Evolutionary conservation across 2,113 vertebrate genomes (phyloP), one percentile per base, ranked within the genome.

Genomic region (Pituophis catenifer): DNA sequence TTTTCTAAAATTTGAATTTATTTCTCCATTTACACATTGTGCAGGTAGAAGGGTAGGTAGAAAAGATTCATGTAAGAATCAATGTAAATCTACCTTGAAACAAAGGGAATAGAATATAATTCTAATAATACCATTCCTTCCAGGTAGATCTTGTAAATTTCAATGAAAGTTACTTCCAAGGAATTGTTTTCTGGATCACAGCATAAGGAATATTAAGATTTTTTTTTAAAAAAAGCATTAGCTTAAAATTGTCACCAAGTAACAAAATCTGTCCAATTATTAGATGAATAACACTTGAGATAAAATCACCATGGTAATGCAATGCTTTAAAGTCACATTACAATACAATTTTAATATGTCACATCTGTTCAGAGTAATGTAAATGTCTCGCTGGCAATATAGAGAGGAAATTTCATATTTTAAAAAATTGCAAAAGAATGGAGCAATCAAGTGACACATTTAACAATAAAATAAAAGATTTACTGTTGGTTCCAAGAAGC

Each of bases 1-100:
- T 48, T 19, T 91, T 81, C 81, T 85, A 86, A 89, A 92, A 94
- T 93, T 91, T 92, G 4, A 90, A 95, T 96, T 97, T 97, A 96
- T 58, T 94, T 95, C 15, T 26, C 55, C n/a, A 44, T 38, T 75
- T 95, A 88, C 33, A 90, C 57, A 24, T 52, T 59, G 57, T 9
- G 0, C 24, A 48, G 1, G 59, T 19, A 88, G 23, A 89, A 70
- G 29, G 29, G 1, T 70, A 94, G 59, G 91, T 93, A 95, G 94
- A 95, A 96, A 81, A 81, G n/a, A 62, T 62, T 10, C 21, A 8
- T 62, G n/a, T 62, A 86, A 93, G 57, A 90, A 90, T 38, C 55
- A 90, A 65, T 62, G 53, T 58, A 65, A 90, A 87, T 87, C 19
- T 54, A 50, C 8, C 48, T 55, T 86, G 57, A 19, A 90, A 90